Evolutionary conservation across 2,888 invertebrate genomes (phyloP), one percentile per base, ranked within the genome.

Genomic region (Papilio protenor): DNA sequence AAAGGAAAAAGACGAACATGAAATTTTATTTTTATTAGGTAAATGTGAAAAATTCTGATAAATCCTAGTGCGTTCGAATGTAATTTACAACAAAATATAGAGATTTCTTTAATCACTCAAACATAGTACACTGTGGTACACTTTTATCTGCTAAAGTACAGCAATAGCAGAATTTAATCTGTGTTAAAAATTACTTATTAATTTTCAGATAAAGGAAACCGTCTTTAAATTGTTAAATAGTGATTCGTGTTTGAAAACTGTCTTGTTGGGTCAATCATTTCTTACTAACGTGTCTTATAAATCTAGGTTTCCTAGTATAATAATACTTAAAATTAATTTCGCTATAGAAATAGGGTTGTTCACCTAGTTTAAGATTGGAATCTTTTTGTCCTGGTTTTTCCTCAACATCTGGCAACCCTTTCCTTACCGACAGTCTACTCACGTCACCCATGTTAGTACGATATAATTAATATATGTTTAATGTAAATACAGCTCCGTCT

Each of bases 401-500:
- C 40, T 12, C 21, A 45, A 72, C 11, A 47, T n/a, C n/a, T 75
- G 72, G 75, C 61, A 18, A 64, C 78, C 75, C 61, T 33, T 21
- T 21, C 21, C 33, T n/a, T 55, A 74, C 45, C 66, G 55, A 33
- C n/a, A 79, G 79, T 79, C 81, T 40, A 27, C 59, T 79, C 81
- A 79, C 81, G 81, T 81, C 79, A 79, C 61, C 70, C 27, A 75
- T 64, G 76, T 61, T 79, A 77, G 76, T 76, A 79, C 77, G 76
- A 81, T 79, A 79, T 79, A 75, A 72, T 75, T 78, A 75, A 73
- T 75, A 75, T 75, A 78, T 47, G 73, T 72, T 61, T 52, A 78
- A 78, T 78, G 75, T 78, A 73, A 78, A 78, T 75, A 78, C 45
- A 66, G 66, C 72, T 21, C 66, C 47, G 64, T 73, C 79, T 83